A percentile compares a stretch with the other conserved stretches of the same genome.
phyloP scores from a whole-genome alignment of 2,113 vertebrate genomes.

The Phycodurus eques region DNA sequence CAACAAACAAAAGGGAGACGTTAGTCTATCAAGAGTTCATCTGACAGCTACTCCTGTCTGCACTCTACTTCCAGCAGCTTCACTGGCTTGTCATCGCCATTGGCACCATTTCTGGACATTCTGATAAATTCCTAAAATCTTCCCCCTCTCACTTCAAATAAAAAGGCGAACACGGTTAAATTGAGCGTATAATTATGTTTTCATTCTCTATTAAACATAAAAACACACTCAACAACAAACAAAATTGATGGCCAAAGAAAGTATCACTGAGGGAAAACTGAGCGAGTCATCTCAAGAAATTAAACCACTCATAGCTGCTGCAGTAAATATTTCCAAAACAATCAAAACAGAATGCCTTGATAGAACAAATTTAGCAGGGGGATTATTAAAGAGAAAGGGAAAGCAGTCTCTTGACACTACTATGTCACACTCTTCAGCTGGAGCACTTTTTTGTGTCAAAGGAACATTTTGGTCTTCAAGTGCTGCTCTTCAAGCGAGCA shows the following conservation, averaged over 20 bases:
- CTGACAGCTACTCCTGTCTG: constrained; percentile 2
- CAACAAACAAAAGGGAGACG: constrained; percentile 7
- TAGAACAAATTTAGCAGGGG: background rate
- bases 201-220: constrained; percentile 41
- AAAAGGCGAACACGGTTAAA: constrained; percentile 4
- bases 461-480: background rate
- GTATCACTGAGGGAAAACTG: constrained; percentile 3
- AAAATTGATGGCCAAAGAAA: constrained; percentile 22
- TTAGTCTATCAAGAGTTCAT: constrained; percentile 35
- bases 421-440: background rate
- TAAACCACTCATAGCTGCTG: background rate
- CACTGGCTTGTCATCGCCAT: constrained; percentile 12
- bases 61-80: background rate
- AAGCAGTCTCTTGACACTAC: background rate
- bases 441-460: background rate
- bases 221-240: no score
- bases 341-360: background rate
- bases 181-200: constrained; percentile 32
- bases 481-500: background rate
- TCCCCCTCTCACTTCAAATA: background rate
- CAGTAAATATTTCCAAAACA: constrained; percentile 10
- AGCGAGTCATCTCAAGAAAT: constrained; percentile 15
- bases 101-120: constrained; percentile 1
- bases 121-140: constrained; percentile 7
- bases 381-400: background rate